Conservation (phyloP, 1,140 invertebrate species). For the Hetaerina americana region DNA sequence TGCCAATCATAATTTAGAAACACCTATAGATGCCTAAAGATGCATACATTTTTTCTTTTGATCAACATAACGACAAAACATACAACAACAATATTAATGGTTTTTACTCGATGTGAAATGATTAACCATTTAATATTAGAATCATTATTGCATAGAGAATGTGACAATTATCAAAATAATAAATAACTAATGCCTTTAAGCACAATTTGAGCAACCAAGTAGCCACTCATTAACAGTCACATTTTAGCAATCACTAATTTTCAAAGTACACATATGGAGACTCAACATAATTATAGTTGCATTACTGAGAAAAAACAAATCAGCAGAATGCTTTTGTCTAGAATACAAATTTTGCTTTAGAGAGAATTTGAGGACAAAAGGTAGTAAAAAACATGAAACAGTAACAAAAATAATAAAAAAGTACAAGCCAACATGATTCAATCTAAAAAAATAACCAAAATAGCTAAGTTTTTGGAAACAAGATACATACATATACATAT, state of each 20-base stretch:
- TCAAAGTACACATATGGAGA: background rate
- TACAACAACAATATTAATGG: background rate
- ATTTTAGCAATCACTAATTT: background rate
- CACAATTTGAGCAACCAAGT: background rate
- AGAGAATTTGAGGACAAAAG: background rate
- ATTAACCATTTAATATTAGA: background rate
- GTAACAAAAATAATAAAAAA: background rate
- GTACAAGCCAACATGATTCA: background rate
- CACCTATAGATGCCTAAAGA: background rate
- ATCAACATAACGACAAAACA: background rate
- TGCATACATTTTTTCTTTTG: background rate
- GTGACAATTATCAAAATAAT: background rate
- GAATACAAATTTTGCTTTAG: background rate
- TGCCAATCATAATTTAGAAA: background rate
- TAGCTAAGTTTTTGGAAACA: background rate
- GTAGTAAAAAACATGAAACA: background rate
- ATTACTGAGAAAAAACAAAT: background rate
- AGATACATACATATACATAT: too few species aligned
- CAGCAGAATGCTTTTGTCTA: background rate
- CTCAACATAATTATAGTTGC: background rate
- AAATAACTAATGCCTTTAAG: background rate
- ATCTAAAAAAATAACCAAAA: slow-evolving; percentile 1
- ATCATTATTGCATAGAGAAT: background rate
- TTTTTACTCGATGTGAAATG: background rate
- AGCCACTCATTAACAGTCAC: background rate